Conservation (phyloP, 2,113 vertebrate genomes). For the Osmerus mordax region DNA sequence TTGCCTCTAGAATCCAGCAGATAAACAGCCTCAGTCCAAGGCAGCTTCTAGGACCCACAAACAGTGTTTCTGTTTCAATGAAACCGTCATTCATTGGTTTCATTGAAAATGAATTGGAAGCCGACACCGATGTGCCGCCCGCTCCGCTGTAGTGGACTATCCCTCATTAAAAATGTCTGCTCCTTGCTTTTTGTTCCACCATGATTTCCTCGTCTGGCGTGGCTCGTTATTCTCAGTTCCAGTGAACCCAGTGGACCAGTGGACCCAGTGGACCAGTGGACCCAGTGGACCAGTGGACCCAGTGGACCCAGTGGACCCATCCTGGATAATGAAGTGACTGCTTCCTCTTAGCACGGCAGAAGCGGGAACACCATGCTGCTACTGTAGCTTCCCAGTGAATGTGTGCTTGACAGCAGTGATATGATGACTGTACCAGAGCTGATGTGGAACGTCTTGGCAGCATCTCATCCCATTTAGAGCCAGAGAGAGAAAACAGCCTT, state of each 20-base stretch:
- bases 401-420: background rate
- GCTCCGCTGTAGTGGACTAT: no score
- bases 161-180: no score
- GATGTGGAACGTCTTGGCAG: background rate
- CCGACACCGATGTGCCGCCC: no score
- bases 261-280: no score
- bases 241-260: constrained; percentile 7
- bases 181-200: background rate
- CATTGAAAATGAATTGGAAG: no score
- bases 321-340: background rate
- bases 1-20: no score
- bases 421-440: constrained; percentile 18
- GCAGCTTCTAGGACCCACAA: no score
- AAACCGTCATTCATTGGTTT: no score
- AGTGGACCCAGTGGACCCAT: constrained; percentile 18
- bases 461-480: constrained; percentile 4
- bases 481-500: background rate
- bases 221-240: constrained; percentile 30
- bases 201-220: constrained; percentile 12
- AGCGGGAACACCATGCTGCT: background rate
- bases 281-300: background rate
- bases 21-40: no score
- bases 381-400: constrained; percentile 5
- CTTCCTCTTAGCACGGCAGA: background rate
- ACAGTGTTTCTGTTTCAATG: no score